Evolutionary conservation across 2,113 vertebrate genomes (phyloP).

Genomic region (Cathartes aura): DNA sequence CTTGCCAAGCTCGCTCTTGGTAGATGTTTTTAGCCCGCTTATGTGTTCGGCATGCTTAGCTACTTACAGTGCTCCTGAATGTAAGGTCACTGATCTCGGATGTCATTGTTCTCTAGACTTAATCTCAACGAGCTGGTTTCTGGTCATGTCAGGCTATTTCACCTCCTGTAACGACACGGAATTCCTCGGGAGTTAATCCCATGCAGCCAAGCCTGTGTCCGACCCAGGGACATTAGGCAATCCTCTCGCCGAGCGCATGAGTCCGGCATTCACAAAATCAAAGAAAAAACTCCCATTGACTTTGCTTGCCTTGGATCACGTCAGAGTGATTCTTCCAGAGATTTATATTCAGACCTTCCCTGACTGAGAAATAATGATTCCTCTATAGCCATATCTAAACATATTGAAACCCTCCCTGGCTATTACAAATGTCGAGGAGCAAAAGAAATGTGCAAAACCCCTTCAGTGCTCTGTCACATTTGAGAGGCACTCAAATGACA

Average conservation of each 20-base stretch:
- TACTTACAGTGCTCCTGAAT: background rate
- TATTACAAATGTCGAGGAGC: background rate
- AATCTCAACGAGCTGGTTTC: background rate
- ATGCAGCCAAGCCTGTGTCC: background rate
- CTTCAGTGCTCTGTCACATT: slow-evolving; percentile 11
- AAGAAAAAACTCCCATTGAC: background rate
- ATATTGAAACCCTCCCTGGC: background rate
- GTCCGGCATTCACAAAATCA: background rate
- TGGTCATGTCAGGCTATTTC: background rate
- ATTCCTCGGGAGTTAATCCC: background rate
- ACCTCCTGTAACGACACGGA: background rate
- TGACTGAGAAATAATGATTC: background rate
- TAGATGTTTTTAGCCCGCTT: background rate
- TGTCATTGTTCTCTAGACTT: background rate
- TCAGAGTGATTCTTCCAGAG: background rate
- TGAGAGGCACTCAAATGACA: background rate
- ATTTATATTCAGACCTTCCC: background rate
- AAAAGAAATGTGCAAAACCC: background rate
- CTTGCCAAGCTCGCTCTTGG: accelerated
- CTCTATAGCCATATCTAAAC: background rate
- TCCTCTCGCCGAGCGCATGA: background rate
- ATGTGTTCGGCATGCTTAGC: accelerated
- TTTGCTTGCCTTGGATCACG: background rate
- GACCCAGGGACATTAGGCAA: background rate
- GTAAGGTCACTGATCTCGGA: background rate